Evolutionary conservation across 2,888 invertebrate genomes (phyloP).

Genomic region (Sesia bembeciformis): DNA sequence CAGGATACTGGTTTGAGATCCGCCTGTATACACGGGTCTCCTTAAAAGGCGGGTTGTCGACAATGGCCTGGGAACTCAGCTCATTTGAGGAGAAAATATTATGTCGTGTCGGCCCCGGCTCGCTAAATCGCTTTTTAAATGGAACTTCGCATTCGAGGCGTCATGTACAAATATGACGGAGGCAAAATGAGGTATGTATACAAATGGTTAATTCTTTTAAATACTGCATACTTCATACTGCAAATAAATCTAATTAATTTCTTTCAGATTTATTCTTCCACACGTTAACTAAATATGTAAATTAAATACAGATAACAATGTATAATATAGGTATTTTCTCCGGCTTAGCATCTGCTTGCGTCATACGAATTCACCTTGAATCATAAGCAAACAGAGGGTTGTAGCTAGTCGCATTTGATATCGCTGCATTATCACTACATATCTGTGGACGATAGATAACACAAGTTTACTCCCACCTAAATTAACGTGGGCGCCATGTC

Average conservation of each 20-base stretch:
- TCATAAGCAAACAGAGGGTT: conserved; percentile 26
- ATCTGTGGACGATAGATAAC: conserved; percentile 48
- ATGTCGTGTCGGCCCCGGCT: conserved; percentile 39
- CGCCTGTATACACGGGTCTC: conserved; percentile 49
- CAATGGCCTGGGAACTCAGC: conserved; percentile 70
- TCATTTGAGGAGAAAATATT: conserved; percentile 71
- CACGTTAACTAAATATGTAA: too few species aligned
- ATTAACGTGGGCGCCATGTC: conserved; percentile 35
- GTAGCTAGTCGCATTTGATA: conserved; percentile 31
- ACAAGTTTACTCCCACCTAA: conserved; percentile 7
- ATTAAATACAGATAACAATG: too few species aligned
- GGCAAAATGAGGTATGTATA: conserved; percentile 7
- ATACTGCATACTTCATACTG: too few species aligned
- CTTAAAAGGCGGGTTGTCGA: conserved; percentile 61
- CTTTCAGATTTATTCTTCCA: too few species aligned
- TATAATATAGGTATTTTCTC: too few species aligned
- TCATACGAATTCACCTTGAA: conserved; percentile 15
- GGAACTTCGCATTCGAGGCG: conserved; percentile 29
- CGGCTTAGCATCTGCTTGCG: conserved; percentile 3
- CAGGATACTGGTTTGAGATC: conserved; percentile 49
- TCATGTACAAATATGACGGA: conserved; percentile 33
- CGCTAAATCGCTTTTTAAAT: conserved; percentile 64
- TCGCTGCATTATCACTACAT: conserved; percentile 54
- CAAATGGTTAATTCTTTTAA: not conserved
- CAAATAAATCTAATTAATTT: too few species aligned